Base-by-base conservation (phyloP, 2,113 vertebrate genomes). In the Bucco capensis region DNA sequence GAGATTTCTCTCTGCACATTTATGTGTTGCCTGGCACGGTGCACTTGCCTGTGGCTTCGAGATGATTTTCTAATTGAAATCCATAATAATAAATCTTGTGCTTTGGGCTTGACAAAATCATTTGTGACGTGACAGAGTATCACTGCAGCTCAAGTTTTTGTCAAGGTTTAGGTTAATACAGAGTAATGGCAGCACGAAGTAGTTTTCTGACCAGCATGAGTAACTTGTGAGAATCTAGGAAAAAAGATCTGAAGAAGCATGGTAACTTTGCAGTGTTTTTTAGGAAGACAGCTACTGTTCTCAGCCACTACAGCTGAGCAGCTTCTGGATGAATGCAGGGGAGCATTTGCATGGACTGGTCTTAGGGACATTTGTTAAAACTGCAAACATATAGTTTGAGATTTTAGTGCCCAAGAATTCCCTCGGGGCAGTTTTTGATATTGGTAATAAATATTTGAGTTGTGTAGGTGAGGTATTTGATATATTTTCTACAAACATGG, bases 311-410 rank as follows among this genome's bases (percentile, higher is more conserved):
- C 22, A 44, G 19, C 28, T 33, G 22, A 83, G 19, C 44, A 67
- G 60, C 5, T 76, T 82, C 19, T 13, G 19, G 27, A 19, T 66
- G 23, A 19, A 54, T 19, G 24, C 28, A 54, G 7, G 23, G 40
- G n/a, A 80, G 56, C 0, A 0, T 70, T 69, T 50, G 27, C 18
- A 3, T 13, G 21, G 31, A 14, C 31, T 6, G 5, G 10, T 46
- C 78, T 53, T 61, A 83, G 40, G 46, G 30, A 58, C 1, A 0
- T 47, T 38, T 66, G n/a, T 76, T 77, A 64, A 70, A 77, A 25
- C 23, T 77, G 19, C 23, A 57, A 14, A 60, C 22, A 21, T n/a
- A 33, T 54, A 30, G 13, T 46, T 14, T 5, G 15, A n/a, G 10
- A 12, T 77, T 89, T 67, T 54, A 47, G 22, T 71, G 54, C 51